Conservation (phyloP, 2,888 invertebrate genomes). For the Cabera pusaria region DNA sequence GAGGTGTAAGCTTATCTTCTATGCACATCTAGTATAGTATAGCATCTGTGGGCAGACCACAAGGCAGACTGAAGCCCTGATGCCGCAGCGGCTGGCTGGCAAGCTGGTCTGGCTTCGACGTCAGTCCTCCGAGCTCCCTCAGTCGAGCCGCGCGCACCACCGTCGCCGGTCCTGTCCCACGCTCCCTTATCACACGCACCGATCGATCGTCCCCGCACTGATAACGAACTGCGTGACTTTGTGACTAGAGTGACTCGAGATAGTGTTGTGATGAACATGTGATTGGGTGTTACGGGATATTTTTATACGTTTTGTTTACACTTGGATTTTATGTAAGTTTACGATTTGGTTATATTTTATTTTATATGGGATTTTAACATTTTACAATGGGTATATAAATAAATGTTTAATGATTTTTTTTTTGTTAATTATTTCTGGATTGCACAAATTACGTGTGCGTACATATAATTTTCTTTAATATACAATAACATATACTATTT, state of each 20-base stretch:
- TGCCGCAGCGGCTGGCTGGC: slow-evolving; percentile 15
- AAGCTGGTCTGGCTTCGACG: neutral
- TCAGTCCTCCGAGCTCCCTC: slow-evolving; percentile 25
- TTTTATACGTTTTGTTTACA: slow-evolving; percentile 15
- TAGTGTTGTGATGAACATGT: slow-evolving; percentile 59
- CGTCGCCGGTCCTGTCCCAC: slow-evolving; percentile 46
- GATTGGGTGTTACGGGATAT: slow-evolving; percentile 35
- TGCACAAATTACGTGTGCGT: no score
- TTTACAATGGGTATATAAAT: no score
- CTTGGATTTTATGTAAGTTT: slow-evolving; percentile 14
- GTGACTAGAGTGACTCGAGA: slow-evolving; percentile 52
- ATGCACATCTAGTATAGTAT: slow-evolving; percentile 9
- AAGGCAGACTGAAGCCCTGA: slow-evolving; percentile 5
- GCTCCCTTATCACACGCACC: slow-evolving; percentile 66
- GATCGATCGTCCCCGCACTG: slow-evolving; percentile 65
- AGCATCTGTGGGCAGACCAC: slow-evolving; percentile 8
- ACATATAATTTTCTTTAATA: no score
- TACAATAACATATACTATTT: no score
- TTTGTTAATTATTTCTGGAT: no score
- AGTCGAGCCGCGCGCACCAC: slow-evolving; percentile 72
- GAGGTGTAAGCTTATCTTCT: slow-evolving; percentile 1
- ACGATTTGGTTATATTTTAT: slow-evolving; percentile 1
- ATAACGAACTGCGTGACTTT: slow-evolving; percentile 54
- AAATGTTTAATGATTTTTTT: no score
- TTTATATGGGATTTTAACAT: no score